These are phyloP conservation scores for Isichthys henryi DNA, from an alignment of 2,113 vertebrate genomes.

Conservation along the genomic window DNA sequence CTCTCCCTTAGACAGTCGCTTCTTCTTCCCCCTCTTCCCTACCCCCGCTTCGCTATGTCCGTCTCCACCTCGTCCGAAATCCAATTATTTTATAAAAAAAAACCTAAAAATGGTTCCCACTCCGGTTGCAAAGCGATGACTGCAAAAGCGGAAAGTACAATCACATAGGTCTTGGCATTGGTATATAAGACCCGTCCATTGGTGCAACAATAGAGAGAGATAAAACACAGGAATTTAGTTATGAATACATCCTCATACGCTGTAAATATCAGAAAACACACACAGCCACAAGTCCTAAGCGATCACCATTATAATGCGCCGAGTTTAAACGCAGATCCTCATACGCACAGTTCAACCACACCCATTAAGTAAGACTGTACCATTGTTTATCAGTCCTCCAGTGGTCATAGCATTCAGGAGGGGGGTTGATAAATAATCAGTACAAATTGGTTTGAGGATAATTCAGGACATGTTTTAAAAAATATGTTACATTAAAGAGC, in stretches of 20 bases:
- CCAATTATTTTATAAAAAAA: slow-evolving; percentile 29
- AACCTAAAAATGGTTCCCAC: not conserved
- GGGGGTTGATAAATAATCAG: not conserved
- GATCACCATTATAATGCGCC: slow-evolving; percentile 34
- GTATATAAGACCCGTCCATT: slow-evolving; percentile 28
- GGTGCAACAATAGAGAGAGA: slow-evolving; percentile 11
- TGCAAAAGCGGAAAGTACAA: slow-evolving; percentile 13
- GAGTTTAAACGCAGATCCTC: slow-evolving; percentile 41
- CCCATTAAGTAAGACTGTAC: slow-evolving; percentile 49
- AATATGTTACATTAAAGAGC: not conserved
- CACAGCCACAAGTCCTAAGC: slow-evolving; percentile 21
- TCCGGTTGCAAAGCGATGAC: not conserved
- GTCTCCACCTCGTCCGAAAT: slow-evolving; percentile 33
- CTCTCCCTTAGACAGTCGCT: slow-evolving; percentile 41
- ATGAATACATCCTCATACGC: not conserved
- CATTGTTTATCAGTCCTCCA: slow-evolving; percentile 32
- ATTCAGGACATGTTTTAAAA: not conserved
- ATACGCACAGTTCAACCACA: slow-evolving; percentile 54
- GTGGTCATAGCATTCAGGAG: not conserved
- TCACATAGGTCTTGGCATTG: slow-evolving; percentile 31
- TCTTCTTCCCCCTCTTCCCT: slow-evolving; percentile 25
- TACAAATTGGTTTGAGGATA: not conserved
- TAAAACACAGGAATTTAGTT: not conserved
- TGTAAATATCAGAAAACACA: not conserved
- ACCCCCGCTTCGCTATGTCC: slow-evolving; percentile 15